Evolutionary conservation across 2,113 vertebrate species (phyloP).

Genomic region (Caracal caracal): DNA sequence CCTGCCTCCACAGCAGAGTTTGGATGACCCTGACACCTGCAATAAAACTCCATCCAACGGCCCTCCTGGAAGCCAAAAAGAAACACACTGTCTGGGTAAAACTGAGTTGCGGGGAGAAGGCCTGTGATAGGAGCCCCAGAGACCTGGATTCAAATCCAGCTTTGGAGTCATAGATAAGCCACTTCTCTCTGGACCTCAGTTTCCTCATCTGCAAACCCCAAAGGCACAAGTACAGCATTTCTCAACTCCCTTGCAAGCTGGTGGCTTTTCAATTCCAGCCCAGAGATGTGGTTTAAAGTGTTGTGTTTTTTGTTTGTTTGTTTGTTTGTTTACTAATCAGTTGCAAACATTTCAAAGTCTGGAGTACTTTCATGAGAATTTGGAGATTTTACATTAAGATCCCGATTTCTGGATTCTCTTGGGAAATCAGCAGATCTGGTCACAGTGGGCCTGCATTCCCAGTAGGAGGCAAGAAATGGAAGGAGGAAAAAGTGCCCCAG

Average conservation of each 20-base stretch:
- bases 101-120: neutral
- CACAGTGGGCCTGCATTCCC: neutral
- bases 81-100: neutral
- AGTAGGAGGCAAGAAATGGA: neutral
- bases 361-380: neutral
- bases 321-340: neutral
- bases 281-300: neutral
- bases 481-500: neutral
- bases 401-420: neutral
- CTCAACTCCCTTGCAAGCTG: neutral
- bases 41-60: neutral
- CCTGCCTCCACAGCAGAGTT: neutral
- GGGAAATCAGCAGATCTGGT: neutral
- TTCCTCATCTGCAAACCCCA: neutral
- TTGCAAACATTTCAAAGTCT: constrained; percentile 31
- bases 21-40: neutral
- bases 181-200: neutral
- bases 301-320: neutral
- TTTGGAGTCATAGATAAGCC: neutral
- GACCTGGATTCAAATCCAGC: neutral
- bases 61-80: neutral
- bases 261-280: neutral
- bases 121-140: neutral
- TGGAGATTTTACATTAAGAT: neutral
- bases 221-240: neutral